Evolutionary conservation across 2,797 vertebrate genomes (phyloP).

Genomic region (Crocidura indochinensis): DNA sequence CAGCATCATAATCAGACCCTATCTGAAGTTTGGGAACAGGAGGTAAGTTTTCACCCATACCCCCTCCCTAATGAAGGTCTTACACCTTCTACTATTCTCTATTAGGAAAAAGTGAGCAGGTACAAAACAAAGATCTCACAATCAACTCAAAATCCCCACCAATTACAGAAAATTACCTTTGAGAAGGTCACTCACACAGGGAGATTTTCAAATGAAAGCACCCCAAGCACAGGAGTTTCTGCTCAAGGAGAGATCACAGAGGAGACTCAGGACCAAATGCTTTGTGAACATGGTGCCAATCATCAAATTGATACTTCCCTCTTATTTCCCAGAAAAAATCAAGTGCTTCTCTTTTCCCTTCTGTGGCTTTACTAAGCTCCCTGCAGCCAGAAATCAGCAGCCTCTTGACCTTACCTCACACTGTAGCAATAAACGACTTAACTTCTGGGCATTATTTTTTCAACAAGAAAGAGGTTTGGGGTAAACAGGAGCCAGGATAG

Average conservation of each 20-base stretch:
- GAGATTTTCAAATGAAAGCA: constrained; percentile 20
- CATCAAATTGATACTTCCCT: neutral
- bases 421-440: neutral
- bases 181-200: neutral
- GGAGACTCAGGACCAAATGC: neutral
- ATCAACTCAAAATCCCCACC: constrained; percentile 28
- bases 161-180: neutral
- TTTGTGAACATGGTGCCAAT: neutral
- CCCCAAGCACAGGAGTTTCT: neutral
- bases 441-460: constrained; percentile 35
- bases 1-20: neutral
- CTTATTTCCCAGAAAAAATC: constrained; percentile 23
- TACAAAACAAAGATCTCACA: neutral
- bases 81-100: neutral
- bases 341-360: neutral
- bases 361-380: neutral
- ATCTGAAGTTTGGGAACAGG: neutral
- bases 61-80: neutral
- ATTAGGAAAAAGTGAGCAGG: neutral
- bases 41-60: neutral
- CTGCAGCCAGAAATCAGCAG: neutral
- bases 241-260: neutral
- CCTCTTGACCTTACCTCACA: neutral
- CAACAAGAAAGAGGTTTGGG: constrained; percentile 35
- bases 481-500: neutral